Evolutionary conservation across 2,888 invertebrate species (phyloP).

Genomic region (Cryptosula pallasiana): DNA sequence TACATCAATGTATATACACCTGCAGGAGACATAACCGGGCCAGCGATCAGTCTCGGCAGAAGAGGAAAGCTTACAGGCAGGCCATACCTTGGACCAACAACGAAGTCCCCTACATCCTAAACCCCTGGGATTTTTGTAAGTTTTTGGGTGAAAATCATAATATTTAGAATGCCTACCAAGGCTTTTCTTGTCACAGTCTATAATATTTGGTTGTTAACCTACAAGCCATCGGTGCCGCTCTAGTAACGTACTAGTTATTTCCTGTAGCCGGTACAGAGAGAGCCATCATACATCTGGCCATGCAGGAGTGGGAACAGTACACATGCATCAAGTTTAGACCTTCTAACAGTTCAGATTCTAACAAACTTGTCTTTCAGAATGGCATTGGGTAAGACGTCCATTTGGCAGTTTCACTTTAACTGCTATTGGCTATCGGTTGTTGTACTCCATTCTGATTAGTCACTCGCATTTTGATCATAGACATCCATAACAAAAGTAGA

Average conservation of each 20-base stretch:
- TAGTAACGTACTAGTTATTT: no score
- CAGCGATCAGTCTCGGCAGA: no score
- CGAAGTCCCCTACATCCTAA: slow-evolving; percentile 37
- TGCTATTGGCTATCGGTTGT: no score
- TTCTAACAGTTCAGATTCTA: slow-evolving; percentile 31
- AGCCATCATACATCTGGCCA: slow-evolving; percentile 39
- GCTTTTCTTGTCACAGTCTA: no score
- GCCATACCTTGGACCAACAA: slow-evolving; percentile 33
- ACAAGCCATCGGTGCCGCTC: no score
- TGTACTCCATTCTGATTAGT: no score
- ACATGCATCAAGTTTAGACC: slow-evolving; percentile 40
- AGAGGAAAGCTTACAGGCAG: background rate
- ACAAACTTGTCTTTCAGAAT: slow-evolving; percentile 39
- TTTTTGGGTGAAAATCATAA: background rate
- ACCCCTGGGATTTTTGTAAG: slow-evolving; percentile 39
- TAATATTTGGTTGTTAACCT: no score
- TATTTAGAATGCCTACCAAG: no score
- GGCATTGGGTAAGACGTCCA: slow-evolving; percentile 44
- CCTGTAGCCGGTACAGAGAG: slow-evolving; percentile 36
- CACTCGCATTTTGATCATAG: background rate
- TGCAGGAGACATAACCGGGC: no score
- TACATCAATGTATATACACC: no score
- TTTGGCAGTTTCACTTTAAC: no score
- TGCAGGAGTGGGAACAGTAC: slow-evolving; percentile 47
- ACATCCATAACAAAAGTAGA: no score